A percentile compares a stretch with the other conserved stretches of the same genome.
Evolutionary conservation across 1,140 invertebrate genomes (phyloP).

Genomic region (Pachyrhynchus sulphureomaculatus): DNA sequence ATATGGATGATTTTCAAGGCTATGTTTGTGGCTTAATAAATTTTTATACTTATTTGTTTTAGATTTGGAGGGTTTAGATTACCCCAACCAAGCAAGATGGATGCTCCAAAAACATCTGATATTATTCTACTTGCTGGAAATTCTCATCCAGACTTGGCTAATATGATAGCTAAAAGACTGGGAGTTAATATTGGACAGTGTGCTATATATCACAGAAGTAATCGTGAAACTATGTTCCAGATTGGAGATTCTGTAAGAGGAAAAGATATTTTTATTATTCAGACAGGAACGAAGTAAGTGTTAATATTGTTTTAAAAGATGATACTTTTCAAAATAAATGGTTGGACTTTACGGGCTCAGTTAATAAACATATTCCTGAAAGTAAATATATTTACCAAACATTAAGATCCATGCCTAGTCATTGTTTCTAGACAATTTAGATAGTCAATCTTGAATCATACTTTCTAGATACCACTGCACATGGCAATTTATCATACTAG

Average conservation of each 20-base stretch:
- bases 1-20: no score
- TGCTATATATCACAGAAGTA: conserved; percentile 91
- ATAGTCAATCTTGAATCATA: no score
- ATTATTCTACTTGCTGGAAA: conserved; percentile 91
- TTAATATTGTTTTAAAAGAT: no score
- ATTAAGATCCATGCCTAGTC: no score
- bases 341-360: no score
- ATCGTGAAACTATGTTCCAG: conserved; percentile 93
- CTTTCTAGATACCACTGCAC: no score
- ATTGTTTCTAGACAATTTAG: no score
- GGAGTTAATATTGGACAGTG: conserved; percentile 86
- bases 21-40: no score
- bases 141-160: conserved; percentile 91
- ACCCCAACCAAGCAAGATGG: conserved; percentile 54
- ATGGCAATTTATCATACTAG: no score
- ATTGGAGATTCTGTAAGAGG: conserved; percentile 93
- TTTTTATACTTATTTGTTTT: conserved; percentile 1
- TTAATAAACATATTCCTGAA: no score
- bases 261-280: conserved; percentile 95
- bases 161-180: conserved; percentile 87
- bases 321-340: no score
- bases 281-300: conserved; percentile 92
- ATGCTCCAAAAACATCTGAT: conserved; percentile 75
- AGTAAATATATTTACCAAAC: no score
- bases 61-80: conserved; percentile 5